These are phyloP conservation scores for Microctonus hyperodae DNA, from an alignment of 2,888 invertebrate species.

Conservation along the genomic window DNA sequence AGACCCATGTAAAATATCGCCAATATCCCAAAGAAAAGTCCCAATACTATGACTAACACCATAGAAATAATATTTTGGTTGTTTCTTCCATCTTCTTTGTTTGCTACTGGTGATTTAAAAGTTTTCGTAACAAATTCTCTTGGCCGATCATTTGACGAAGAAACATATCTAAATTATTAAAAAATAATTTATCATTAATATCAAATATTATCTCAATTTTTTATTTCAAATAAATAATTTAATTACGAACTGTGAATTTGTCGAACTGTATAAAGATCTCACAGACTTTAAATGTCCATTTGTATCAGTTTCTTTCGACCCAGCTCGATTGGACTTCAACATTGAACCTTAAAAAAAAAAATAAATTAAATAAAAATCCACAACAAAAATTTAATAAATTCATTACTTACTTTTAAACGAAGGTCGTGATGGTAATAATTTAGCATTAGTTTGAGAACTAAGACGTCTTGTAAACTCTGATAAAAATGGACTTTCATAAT, in stretches of 20 bases:
- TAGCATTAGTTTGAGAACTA: constrained; percentile 51
- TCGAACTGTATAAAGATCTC: constrained; percentile 50
- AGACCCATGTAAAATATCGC: constrained; percentile 62
- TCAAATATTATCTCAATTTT: neutral
- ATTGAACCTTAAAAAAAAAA: constrained; percentile 41
- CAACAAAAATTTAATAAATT: constrained; percentile 12
- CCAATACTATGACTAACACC: constrained; percentile 58
- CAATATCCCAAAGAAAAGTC: constrained; percentile 61
- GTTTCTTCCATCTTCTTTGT: constrained; percentile 55
- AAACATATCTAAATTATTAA: constrained; percentile 47
- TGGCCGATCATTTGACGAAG: constrained; percentile 51
- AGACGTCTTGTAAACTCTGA: constrained; percentile 75
- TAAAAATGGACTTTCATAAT: constrained; percentile 73
- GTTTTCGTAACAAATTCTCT: constrained; percentile 50
- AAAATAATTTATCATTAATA: neutral
- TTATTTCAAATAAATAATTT: neutral
- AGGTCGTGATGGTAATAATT: constrained; percentile 46
- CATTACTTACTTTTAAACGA: constrained; percentile 50
- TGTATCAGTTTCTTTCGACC: constrained; percentile 57
- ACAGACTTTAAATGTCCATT: constrained; percentile 58
- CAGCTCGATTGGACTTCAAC: constrained; percentile 43
- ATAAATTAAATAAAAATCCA: neutral
- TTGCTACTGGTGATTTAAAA: constrained; percentile 46
- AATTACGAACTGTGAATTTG: constrained; percentile 51
- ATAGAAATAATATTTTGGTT: constrained; percentile 61